Base-by-base conservation (phyloP, 2,888 invertebrate genomes). In the Orthonevra nobilis region DNA sequence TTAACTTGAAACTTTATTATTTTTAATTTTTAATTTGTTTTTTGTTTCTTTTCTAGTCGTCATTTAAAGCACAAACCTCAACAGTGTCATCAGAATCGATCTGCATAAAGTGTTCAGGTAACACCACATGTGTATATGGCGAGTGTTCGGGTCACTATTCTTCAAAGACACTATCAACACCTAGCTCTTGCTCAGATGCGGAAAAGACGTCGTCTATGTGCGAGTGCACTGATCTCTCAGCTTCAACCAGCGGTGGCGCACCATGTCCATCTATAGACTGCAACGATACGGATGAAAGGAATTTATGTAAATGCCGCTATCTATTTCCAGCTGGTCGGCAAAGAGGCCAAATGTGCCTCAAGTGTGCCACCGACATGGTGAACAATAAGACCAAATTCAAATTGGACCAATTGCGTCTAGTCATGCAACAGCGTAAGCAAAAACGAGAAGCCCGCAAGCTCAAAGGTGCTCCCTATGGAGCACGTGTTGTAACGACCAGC, bases 391-490 rank as follows among this genome's bases (percentile, higher is more conserved):
- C 95, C 4, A 94, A 95, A 84, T 94, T 94, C 83, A 97, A 97
- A 89, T 92, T 97, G 88, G 95, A 96, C 85, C 95, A 95, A 82
- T 90, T 97, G 58, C 93, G 96, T 82, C 91, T 95, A 82, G 95
- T 97, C 68, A 95, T 97, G 95, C 96, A 96, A 83, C 96, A 97
- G 87, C 92, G 95, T 84, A 93, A 96, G 81, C 94, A 96, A 81
- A 91, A 95, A 74, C 92, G 97, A 56, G 94, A 95, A 84, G 95
- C 94, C 38, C 91, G 95, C 63, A 93, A 93, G 86, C 89, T 93
- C 74, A 93, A 93, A 85, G 91, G 91, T 1, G 88, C 92, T 48
- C 95, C 95, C 5, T 95, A 95, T 83, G 86, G 84, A 44, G 84
- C 85, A 0, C 82, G 82, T 38, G 83, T 83, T 14, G 79, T 83